Evolutionary conservation across 1,140 invertebrate genomes (phyloP).

Genomic region (Meteorus sp.): DNA sequence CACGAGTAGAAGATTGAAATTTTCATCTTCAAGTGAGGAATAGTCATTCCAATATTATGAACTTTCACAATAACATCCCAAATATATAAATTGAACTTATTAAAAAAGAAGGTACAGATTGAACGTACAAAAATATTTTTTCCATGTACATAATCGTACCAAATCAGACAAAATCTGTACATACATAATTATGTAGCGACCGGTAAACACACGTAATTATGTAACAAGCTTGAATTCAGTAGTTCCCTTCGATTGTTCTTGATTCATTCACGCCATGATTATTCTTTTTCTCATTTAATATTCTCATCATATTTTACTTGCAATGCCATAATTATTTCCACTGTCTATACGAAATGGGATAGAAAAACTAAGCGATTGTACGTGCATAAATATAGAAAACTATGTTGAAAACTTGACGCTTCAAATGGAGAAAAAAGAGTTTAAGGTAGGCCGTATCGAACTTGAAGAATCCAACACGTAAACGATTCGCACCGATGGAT

Average conservation of each 20-base stretch:
- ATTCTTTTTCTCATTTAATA: neutral
- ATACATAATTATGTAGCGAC: too few relatives aligned
- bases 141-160: conserved; percentile 33
- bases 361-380: neutral
- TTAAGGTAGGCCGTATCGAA: conserved; percentile 13
- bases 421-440: conserved; percentile 3
- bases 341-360: too few relatives aligned
- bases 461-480: conserved; percentile 15
- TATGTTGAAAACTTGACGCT: conserved; percentile 5
- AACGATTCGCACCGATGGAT: conserved; percentile 12
- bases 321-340: too few relatives aligned
- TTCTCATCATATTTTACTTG: too few relatives aligned
- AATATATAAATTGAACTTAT: conserved; percentile 43
- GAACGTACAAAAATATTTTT: conserved; percentile 55
- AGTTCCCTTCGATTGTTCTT: too few relatives aligned
- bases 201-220: too few relatives aligned
- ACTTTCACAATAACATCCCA: conserved; percentile 52
- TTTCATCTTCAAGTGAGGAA: conserved; percentile 17
- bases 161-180: too few relatives aligned
- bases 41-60: conserved; percentile 31
- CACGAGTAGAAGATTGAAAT: too few relatives aligned
- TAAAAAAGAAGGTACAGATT: conserved; percentile 45
- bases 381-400: too few relatives aligned
- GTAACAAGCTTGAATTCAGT: too few relatives aligned
- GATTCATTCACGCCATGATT: conserved; percentile 13